Evolutionary conservation across 2,888 invertebrate species (phyloP).

Genomic region (Acholoe squamosa): DNA sequence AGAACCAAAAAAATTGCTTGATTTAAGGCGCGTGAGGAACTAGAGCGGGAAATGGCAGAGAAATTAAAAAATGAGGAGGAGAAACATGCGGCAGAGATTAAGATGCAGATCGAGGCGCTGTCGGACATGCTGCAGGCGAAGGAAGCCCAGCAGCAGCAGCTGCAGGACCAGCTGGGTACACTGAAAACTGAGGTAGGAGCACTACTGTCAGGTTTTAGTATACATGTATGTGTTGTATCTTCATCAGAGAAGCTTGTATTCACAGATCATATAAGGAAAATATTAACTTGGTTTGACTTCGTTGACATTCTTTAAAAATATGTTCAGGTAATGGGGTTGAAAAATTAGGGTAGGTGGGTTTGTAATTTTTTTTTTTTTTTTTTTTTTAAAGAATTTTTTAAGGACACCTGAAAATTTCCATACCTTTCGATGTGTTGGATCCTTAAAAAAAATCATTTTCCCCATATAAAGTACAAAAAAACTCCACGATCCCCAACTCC

Average conservation of each 20-base stretch:
- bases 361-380: too few relatives aligned
- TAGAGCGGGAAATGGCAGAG: background rate
- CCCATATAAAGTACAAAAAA: too few relatives aligned
- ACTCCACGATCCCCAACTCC: too few relatives aligned
- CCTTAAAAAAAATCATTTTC: too few relatives aligned
- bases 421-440: too few relatives aligned
- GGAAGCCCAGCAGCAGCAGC: conserved; percentile 11
- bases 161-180: conserved; percentile 8
- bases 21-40: background rate
- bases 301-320: too few relatives aligned
- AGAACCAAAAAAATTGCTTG: too few relatives aligned
- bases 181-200: conserved; percentile 15
- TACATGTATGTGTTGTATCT: background rate
- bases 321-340: too few relatives aligned
- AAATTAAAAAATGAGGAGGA: background rate
- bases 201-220: background rate
- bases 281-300: too few relatives aligned
- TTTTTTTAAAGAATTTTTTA: too few relatives aligned
- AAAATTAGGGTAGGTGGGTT: too few relatives aligned
- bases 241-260: background rate
- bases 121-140: background rate
- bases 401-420: too few relatives aligned
- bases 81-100: background rate
- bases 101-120: background rate
- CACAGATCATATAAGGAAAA: background rate